Evolutionary conservation across 2,797 vertebrate species (phyloP).

Genomic region (Poecilia velifera): DNA sequence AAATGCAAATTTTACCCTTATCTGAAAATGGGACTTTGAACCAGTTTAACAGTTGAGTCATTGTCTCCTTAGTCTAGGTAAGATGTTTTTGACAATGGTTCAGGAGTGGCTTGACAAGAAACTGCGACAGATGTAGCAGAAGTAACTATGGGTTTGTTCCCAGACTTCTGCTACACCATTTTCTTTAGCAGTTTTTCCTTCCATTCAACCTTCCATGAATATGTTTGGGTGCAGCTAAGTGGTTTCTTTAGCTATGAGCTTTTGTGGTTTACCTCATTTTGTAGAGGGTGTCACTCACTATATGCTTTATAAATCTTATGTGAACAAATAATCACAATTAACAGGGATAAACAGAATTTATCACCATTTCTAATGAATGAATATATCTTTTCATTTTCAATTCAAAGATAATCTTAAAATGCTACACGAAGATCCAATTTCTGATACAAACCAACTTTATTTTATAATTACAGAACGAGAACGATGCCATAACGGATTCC

Average conservation of each 20-base stretch:
- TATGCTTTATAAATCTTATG: not conserved
- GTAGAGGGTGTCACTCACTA: not conserved
- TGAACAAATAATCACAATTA: not conserved
- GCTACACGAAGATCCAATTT: not conserved
- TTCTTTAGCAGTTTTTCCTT: not conserved
- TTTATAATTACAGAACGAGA: not conserved
- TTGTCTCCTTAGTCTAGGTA: not conserved
- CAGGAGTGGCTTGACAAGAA: not conserved
- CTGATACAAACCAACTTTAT: not conserved
- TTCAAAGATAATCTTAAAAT: not conserved
- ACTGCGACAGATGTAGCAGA: not conserved
- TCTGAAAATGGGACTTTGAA: not conserved
- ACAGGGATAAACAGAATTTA: not conserved
- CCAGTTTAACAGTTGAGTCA: not conserved
- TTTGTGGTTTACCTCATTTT: no score
- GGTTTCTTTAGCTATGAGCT: no score
- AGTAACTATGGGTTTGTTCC: no score
- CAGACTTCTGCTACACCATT: not conserved
- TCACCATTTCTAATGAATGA: not conserved
- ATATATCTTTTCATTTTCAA: not conserved
- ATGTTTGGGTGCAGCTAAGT: not conserved
- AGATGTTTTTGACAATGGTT: not conserved
- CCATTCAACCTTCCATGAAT: not conserved
- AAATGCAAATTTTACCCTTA: not conserved
- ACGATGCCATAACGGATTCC: not conserved